Conservation (phyloP, 2,797 vertebrate genomes). For the Thamnophis elegans region DNA sequence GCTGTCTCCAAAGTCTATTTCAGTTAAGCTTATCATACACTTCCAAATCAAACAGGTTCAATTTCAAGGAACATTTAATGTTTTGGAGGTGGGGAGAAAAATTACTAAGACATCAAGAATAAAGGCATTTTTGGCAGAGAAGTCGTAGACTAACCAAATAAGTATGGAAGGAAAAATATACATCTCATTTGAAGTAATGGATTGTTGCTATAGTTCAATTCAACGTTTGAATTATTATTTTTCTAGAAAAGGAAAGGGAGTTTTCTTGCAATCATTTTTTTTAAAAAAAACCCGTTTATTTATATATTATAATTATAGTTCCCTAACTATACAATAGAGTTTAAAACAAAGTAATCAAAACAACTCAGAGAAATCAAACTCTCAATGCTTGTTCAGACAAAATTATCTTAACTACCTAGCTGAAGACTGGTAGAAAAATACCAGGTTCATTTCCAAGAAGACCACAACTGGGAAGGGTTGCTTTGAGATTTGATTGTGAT, state of each 20-base stretch:
- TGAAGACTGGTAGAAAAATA: background rate
- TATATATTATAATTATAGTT: background rate
- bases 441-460: background rate
- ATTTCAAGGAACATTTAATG: background rate
- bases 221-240: background rate
- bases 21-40: background rate
- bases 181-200: background rate
- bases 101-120: background rate
- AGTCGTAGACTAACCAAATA: background rate
- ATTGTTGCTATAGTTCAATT: background rate
- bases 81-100: background rate
- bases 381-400: background rate
- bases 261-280: background rate
- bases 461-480: background rate
- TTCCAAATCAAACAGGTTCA: background rate
- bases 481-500: background rate
- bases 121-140: background rate
- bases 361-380: background rate
- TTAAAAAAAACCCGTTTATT: background rate
- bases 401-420: background rate
- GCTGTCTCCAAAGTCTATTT: background rate
- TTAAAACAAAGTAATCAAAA: background rate
- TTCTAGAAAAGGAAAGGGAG: background rate
- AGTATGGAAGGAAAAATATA: background rate
- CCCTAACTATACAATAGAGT: background rate